phyloP scores from a whole-genome alignment of 2,113 vertebrate species.

The Empidonax alnorum region DNA sequence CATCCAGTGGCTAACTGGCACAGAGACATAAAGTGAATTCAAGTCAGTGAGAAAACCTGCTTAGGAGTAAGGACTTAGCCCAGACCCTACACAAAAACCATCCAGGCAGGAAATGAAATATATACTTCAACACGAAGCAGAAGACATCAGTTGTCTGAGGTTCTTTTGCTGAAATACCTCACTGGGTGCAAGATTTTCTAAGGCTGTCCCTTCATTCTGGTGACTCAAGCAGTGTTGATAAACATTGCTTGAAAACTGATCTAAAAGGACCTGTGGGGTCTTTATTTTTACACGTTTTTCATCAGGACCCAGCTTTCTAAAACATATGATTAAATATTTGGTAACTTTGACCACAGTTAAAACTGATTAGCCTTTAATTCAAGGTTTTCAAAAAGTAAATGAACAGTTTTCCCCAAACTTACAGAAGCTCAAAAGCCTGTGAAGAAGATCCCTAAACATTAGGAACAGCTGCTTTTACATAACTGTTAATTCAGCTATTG shows the following conservation, averaged over 20 bases:
- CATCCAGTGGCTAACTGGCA: not conserved
- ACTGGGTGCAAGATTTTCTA: not conserved
- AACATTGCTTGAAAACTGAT: slow-evolving; percentile 15
- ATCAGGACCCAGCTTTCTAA: not conserved
- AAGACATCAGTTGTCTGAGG: not conserved
- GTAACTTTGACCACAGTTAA: not conserved
- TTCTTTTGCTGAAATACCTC: slow-evolving; percentile 1
- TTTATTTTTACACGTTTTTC: slow-evolving; percentile 14
- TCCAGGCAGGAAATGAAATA: not conserved
- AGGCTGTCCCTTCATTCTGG: not conserved
- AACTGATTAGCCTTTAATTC: not conserved
- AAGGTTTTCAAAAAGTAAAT: not conserved
- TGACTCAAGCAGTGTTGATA: not conserved
- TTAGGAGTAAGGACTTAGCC: not conserved
- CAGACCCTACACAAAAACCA: not conserved
- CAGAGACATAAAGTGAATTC: not conserved
- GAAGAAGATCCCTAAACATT: not conserved
- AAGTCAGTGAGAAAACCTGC: not conserved
- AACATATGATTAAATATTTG: not conserved
- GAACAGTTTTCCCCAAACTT: not conserved
- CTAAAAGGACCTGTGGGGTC: not conserved
- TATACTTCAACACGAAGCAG: not conserved
- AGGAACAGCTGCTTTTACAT: not conserved
- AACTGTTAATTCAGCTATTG: not conserved
- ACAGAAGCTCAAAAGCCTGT: not conserved